These are phyloP conservation scores for Scylla paramamosain DNA, from an alignment of 1,140 invertebrate species.

Conservation along the genomic window DNA sequence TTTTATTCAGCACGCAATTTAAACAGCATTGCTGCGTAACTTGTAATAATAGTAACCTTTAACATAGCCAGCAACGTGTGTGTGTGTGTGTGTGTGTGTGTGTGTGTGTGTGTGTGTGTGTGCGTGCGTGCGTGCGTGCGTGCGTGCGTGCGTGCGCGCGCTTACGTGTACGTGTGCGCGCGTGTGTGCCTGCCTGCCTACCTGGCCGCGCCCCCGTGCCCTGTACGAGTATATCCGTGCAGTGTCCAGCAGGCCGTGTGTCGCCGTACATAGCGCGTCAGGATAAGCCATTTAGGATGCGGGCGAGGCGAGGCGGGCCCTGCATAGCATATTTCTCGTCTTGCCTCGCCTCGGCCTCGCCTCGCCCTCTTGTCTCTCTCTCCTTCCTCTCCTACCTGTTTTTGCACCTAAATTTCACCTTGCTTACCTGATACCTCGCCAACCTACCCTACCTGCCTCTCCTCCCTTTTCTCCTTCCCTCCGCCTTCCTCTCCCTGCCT, in stretches of 20 bases:
- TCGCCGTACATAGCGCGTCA: background rate
- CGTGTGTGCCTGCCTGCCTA: background rate
- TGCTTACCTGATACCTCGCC: background rate
- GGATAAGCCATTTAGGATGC: background rate
- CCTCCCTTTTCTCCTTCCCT: background rate
- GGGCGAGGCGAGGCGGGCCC: background rate
- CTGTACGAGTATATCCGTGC: background rate
- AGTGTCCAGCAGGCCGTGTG: no score
- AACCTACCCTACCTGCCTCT: background rate
- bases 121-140: background rate
- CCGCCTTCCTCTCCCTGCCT: background rate
- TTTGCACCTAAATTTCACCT: constrained; percentile 22
- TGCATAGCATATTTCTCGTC: background rate
- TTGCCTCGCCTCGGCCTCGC: background rate
- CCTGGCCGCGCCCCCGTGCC: background rate
- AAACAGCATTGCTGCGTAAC: no score
- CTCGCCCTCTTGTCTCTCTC: background rate
- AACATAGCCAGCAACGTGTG: no score
- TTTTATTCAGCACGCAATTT: no score
- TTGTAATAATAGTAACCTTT: no score
- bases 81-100: background rate
- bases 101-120: background rate
- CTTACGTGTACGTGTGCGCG: background rate
- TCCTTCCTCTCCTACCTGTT: background rate
- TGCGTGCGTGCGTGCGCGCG: background rate